These are phyloP conservation scores for Apoda limacodes DNA, from an alignment of 2,888 invertebrate genomes.

Conservation along the genomic window DNA sequence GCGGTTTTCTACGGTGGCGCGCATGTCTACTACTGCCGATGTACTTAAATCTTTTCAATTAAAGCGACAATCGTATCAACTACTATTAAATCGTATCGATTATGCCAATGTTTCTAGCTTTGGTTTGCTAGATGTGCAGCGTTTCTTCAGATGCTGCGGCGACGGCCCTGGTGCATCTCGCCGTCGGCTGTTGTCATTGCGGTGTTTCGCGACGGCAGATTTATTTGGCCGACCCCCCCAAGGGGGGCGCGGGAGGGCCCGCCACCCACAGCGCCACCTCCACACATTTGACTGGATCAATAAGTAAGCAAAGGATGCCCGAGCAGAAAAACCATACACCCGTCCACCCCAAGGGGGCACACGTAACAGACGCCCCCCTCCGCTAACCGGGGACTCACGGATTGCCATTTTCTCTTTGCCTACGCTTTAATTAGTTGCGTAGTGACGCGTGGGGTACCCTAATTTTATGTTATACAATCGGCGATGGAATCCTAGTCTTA, in stretches of 20 bases:
- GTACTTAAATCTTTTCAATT: constrained; percentile 54
- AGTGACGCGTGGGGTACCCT: constrained; percentile 66
- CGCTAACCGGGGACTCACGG: constrained; percentile 66
- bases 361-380: constrained; percentile 69
- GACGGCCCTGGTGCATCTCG: constrained; percentile 42
- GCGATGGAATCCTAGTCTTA: constrained; percentile 27
- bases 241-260: constrained; percentile 46
- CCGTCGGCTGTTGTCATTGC: constrained; percentile 66
- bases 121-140: too few species aligned
- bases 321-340: constrained; percentile 72
- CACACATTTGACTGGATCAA: constrained; percentile 73
- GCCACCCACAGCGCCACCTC: constrained; percentile 66
- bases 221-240: constrained; percentile 70
- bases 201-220: constrained; percentile 71
- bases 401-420: constrained; percentile 71
- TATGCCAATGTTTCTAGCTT: too few species aligned
- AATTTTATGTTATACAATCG: constrained; percentile 59
- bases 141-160: too few species aligned
- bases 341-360: constrained; percentile 68
- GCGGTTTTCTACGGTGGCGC: constrained; percentile 51
- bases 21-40: constrained; percentile 57
- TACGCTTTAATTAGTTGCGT: constrained; percentile 71
- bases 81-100: too few species aligned
- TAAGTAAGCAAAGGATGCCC: constrained; percentile 73
- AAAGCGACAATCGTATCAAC: constrained; percentile 42